Base-by-base conservation (phyloP, 1,140 invertebrate genomes). In the Zaprionus ornatus region DNA sequence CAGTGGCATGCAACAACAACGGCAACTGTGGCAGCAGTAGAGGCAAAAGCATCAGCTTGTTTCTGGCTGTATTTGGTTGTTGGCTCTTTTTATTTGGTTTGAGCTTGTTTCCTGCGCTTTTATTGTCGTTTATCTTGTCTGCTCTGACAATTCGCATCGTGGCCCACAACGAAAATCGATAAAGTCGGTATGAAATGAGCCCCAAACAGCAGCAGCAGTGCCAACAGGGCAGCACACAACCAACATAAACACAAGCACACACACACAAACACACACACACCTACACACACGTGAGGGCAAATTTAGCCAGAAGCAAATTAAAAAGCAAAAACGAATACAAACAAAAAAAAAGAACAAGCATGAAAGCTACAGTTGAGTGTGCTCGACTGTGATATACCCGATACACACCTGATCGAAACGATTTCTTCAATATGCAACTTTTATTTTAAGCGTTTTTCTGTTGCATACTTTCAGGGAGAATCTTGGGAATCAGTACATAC, bases 101-200 rank as follows among this genome's bases (percentile, higher is more conserved):
- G 25, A 62, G 72, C 72, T 63, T 74, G 66, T 70, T 70, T 57
- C 37, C 72, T 57, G 52, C 50, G 60, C 60, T 76, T 66, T 76
- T 76, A 76, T 76, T 76, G 74, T 72, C 63, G 63, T 73, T 73
- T 62, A 73, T 77, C 70, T 77, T 77, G 69, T 77, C 62, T 63
- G 48, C 57, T 25, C 52, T 42, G 52, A 50, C 66, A 62, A 62
- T 69, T 61, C 62, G 55, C 67, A 50, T 62, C 52, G 35, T 45
- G 50, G 52, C 17, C 42, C 52, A 73, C 68, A 67, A 59, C 62
- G 50, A 77, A 80, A 80, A 77, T 77, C 74, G 74, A 80, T 74
- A 68, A 61, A 68, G 71, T 52, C 63, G 32, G 50, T 57, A 52
- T 66, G 15, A 57, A 69, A 71, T 42, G 27, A 48, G 37, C 42